Base-by-base conservation (phyloP, 2,113 vertebrate genomes). In the Microtus richardsoni region DNA sequence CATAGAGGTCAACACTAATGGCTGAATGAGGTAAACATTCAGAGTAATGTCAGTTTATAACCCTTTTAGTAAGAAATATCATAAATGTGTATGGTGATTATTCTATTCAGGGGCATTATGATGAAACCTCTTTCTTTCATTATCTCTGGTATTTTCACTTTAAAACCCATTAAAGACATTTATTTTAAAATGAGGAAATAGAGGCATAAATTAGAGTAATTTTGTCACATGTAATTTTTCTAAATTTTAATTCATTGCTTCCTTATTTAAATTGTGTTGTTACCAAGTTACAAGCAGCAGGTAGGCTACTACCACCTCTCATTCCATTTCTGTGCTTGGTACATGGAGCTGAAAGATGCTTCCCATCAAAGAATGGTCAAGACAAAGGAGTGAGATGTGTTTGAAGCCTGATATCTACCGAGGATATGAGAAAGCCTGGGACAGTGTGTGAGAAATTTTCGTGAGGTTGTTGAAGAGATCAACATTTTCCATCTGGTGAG, bases 241-340 rank as follows among this genome's bases (percentile, higher is more conserved):
- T 62, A 47, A 49, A 83, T 47, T 71, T 41, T 86, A 36, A 71
- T 64, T 52, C 11, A 79, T 28, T 33, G 17, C 24, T 54, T 91
- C 13, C 54, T 86, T 93, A 58, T 77, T 77, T 5, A 64, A 82
- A 75, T 39, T 54, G 49, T 22, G 54, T 58, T 54, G 33, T 60
- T 62, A 41, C 7, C 30, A 39, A 96, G 75, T n/a, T 17, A 19
- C 22, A 39, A 83, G 30, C 30, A 70, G 52, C 8, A 2, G 49
- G 14, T 28, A 58, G 28, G 5, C 19, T 60, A 83, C 13, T 17
- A 8, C 2, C 0, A 0, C 6, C 0, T n/a, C 9, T 77, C 64
- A 36, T 58, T 79, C 54, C 47, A 33, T 36, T 54, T 60, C 52
- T 79, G 33, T 41, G 33, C 52, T 44, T n/a, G 22, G 21, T 78